Conservation (phyloP, 2,113 vertebrate species). For the Hymenochirus boettgeri region DNA sequence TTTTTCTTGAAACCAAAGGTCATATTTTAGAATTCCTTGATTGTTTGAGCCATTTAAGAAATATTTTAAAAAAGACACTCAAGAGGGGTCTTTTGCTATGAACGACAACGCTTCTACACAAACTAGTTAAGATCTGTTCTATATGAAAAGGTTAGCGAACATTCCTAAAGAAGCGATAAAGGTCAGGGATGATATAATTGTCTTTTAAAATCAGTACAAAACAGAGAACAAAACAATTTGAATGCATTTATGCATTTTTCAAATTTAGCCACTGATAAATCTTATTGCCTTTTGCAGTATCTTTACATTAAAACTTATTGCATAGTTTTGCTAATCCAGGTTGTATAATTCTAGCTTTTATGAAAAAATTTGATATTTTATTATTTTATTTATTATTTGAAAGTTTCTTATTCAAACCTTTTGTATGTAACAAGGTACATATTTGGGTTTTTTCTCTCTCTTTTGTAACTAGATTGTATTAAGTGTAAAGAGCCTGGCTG, state of each 20-base stretch:
- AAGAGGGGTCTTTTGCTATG: slow-evolving; percentile 4
- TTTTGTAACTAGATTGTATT: no score
- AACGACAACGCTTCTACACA: slow-evolving; percentile 1
- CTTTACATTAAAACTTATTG: no score
- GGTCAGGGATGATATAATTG: slow-evolving; percentile 27
- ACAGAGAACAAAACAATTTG: not conserved
- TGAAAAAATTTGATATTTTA: no score
- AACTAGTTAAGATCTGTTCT: slow-evolving; percentile 22
- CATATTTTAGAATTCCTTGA: slow-evolving; percentile 28
- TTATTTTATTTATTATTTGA: no score
- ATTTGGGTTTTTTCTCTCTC: no score
- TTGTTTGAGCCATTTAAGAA: slow-evolving; percentile 18
- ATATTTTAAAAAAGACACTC: slow-evolving; percentile 4
- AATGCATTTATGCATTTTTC: not conserved
- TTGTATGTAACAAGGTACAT: no score
- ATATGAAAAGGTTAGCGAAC: slow-evolving; percentile 20
- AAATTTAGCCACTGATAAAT: not conserved
- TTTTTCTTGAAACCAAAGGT: slow-evolving; percentile 31
- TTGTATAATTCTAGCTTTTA: no score
- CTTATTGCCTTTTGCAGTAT: no score
- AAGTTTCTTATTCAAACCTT: no score
- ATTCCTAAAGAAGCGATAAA: slow-evolving; percentile 20
- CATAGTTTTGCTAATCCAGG: no score
- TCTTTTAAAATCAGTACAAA: slow-evolving; percentile 7
- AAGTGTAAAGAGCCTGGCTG: no score